Percentiles rank a stretch among this genome's conserved stretches.
phyloP scores from a whole-genome alignment of 1,140 invertebrate genomes.

The Limonius californicus region DNA sequence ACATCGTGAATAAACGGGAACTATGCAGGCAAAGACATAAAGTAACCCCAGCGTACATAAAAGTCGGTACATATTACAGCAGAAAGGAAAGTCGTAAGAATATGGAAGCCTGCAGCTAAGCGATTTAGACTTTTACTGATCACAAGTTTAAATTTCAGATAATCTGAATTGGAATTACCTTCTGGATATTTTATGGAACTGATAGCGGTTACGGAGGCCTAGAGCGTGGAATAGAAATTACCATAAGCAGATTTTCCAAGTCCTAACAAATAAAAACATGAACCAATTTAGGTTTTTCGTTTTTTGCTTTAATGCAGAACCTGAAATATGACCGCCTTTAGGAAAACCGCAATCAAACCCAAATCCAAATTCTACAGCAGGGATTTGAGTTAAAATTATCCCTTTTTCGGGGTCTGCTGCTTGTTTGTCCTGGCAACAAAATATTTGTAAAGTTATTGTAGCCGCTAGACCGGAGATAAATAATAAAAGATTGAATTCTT shows the following conservation, averaged over 20 bases:
- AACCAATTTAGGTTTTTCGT: background rate
- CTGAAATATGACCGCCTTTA: too few relatives aligned
- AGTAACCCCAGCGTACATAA: constrained; percentile 13
- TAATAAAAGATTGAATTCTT: too few relatives aligned
- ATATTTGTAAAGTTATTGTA: too few relatives aligned
- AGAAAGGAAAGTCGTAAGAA: constrained; percentile 14
- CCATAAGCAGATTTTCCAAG: constrained; percentile 1
- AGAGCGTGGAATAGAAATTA: constrained; percentile 14
- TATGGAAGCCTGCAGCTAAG: constrained; percentile 7
- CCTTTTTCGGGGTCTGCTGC: too few relatives aligned
- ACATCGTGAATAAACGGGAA: constrained; percentile 4
- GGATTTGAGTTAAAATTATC: too few relatives aligned
- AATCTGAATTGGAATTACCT: constrained; percentile 8
- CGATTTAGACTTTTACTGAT: constrained; percentile 14
- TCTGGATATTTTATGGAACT: constrained; percentile 10
- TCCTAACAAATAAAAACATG: constrained; percentile 1
- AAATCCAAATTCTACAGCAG: too few relatives aligned
- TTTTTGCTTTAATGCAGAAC: background rate
- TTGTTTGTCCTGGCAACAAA: too few relatives aligned
- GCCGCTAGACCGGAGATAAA: too few relatives aligned
- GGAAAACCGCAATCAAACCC: too few relatives aligned
- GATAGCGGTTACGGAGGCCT: constrained; percentile 10
- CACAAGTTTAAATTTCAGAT: constrained; percentile 12
- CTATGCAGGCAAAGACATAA: constrained; percentile 7
- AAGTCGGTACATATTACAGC: constrained; percentile 13